These are phyloP conservation scores for Tenrec ecaudatus DNA, from an alignment of 2,113 vertebrate genomes.

Conservation along the genomic window DNA sequence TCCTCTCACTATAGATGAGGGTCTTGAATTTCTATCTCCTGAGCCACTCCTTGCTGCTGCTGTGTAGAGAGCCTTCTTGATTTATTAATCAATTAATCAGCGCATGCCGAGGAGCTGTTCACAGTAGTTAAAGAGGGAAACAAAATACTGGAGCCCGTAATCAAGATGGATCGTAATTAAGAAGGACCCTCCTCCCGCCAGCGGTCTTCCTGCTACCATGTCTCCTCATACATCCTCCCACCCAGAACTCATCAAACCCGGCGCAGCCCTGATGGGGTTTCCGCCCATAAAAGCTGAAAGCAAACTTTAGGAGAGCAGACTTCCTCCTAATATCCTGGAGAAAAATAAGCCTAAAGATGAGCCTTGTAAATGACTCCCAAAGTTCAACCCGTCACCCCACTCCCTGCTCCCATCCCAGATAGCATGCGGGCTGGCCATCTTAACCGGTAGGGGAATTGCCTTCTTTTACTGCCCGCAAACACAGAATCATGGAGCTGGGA, in stretches of 20 bases:
- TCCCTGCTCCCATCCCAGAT: no score
- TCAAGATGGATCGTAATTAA: slow-evolving; percentile 83
- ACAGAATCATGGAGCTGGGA: neutral
- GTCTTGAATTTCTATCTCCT: slow-evolving; percentile 76
- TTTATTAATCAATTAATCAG: slow-evolving; percentile 89
- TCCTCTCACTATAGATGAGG: slow-evolving; percentile 71
- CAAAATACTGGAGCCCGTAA: slow-evolving; percentile 81
- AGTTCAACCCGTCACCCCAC: neutral
- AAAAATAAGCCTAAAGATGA: neutral
- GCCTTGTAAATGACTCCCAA: neutral
- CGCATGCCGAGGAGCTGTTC: slow-evolving; percentile 82
- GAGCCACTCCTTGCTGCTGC: slow-evolving; percentile 72
- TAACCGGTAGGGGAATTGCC: accelerated
- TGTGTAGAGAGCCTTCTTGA: slow-evolving; percentile 79
- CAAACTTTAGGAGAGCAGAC: neutral
- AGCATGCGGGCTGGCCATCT: accelerated
- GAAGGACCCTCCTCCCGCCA: slow-evolving; percentile 55
- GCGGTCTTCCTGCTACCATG: slow-evolving; percentile 28
- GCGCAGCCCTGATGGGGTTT: neutral
- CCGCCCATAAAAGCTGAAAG: neutral
- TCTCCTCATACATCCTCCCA: neutral
- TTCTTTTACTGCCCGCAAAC: neutral
- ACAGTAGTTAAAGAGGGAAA: slow-evolving; percentile 85
- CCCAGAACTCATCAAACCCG: neutral
- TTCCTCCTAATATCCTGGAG: neutral